Evolutionary conservation across 2,797 vertebrate genomes (phyloP).

Genomic region (Simalia tracyae): DNA sequence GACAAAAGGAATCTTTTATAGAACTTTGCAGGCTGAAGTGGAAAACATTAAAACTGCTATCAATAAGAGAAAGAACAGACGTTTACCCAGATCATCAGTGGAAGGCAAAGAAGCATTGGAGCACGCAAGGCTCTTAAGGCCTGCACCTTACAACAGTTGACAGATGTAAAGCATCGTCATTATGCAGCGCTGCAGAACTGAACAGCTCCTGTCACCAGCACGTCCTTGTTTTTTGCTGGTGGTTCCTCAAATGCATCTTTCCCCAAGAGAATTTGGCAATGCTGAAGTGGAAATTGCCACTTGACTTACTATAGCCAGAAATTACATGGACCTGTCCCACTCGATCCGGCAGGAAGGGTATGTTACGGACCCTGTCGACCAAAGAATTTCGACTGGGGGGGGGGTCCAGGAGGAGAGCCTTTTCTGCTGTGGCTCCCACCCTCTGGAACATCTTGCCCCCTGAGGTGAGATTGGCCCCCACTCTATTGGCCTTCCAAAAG

Average conservation of each 20-base stretch:
- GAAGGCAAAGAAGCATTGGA: neutral
- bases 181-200: neutral
- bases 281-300: neutral
- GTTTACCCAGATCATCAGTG: constrained; percentile 6
- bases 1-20: neutral
- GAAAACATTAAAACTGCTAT: neutral
- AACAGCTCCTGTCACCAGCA: neutral
- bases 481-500: too few species aligned
- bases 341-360: too few species aligned
- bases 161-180: constrained; percentile 16
- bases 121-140: neutral
- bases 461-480: too few species aligned
- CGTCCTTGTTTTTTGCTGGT: neutral
- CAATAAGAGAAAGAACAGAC: constrained; percentile 1
- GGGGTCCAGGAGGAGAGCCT: too few species aligned
- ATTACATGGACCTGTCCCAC: too few species aligned
- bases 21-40: neutral
- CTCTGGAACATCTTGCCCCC: too few species aligned
- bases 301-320: neutral
- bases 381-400: too few species aligned
- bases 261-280: neutral
- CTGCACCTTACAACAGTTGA: constrained; percentile 12
- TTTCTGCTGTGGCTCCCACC: too few species aligned
- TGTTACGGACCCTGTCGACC: too few species aligned
- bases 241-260: neutral